Evolutionary conservation across 2,113 vertebrate species (phyloP), one percentile per base, ranked within the genome.

Genomic region (Chaetodon auriga): DNA sequence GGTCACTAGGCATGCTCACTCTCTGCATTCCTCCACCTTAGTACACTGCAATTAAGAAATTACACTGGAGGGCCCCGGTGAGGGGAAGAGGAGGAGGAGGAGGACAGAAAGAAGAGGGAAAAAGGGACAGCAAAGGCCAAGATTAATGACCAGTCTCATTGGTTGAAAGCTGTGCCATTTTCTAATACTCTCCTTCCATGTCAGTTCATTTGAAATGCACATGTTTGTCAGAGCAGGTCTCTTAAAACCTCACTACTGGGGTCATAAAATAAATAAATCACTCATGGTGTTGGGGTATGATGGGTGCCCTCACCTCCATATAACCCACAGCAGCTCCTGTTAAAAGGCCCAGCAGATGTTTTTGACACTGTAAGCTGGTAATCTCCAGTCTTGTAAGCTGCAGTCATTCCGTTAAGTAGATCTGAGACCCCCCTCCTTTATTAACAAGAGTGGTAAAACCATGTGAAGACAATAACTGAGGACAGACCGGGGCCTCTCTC

Each of bases 361-460:
- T 98, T 95, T 96, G 96, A 97, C 96, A 96, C 95, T 95, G 95
- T 97, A 96, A 97, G 95, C 96, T 97, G 96, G 96, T 97, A 97
- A 97, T 97, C 97, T 97, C 95, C 95, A 96, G 93, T 93, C 95
- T 96, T 96, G 95, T 96, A 96, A 93, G 94, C 94, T 94, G 95
- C 94, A 96, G 96, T 97, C 96, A 96, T 97, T 97, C 96, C 92
- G 95, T 96, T 97, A 97, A 97, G 97, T 96, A 96, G 96, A 97
- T 96, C 95, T 93, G 89, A 94, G 95, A 93, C 93, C 78, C 95
- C 77, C 85, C 86, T 71, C 75, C 95, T 96, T 98, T 97, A 98
- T 98, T 98, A 98, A 96, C 96, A 96, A 95, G 96, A 97, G 96
- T 97, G 96, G 96, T 96, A 96, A 96, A 97, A 96, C 96, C 96